A percentile compares a stretch with the other conserved stretches of the same genome.
These are phyloP conservation scores for Lutjanus argentimaculatus DNA, from an alignment of 2,797 vertebrate species.

Conservation along the genomic window DNA sequence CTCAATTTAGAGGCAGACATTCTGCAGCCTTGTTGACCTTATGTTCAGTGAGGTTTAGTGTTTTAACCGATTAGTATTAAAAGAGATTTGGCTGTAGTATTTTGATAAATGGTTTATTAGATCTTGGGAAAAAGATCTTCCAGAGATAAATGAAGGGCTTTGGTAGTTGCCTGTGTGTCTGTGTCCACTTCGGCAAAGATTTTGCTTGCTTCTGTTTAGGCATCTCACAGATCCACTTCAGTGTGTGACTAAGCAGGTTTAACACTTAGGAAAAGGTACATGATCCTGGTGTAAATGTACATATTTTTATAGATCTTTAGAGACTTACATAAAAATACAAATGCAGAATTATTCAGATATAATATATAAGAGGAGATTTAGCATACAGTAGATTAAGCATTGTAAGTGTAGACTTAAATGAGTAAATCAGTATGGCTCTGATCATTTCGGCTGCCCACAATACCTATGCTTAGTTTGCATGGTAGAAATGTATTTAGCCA, in stretches of 20 bases:
- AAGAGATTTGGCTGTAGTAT: background rate
- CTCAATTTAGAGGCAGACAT: background rate
- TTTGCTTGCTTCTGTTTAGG: conserved; percentile 44
- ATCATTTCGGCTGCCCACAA: background rate
- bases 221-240: conserved; percentile 32
- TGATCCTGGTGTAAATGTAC: background rate
- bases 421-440: too few relatives aligned
- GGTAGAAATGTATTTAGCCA: background rate
- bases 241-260: conserved; percentile 2
- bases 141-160: background rate
- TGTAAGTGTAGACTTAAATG: too few relatives aligned
- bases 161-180: conserved; percentile 64
- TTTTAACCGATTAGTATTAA: background rate
- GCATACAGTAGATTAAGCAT: background rate
- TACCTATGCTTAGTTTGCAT: background rate
- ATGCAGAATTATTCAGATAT: background rate
- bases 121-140: conserved; percentile 72
- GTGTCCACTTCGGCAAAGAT: conserved; percentile 66
- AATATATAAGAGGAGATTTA: background rate
- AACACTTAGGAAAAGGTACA: background rate
- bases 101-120: conserved; percentile 55
- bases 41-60: conserved; percentile 1
- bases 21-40: background rate
- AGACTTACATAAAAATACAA: background rate
- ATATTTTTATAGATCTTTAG: background rate